These are phyloP conservation scores for Cosmia pyralina DNA, from an alignment of 2,888 invertebrate species.

Conservation along the genomic window DNA sequence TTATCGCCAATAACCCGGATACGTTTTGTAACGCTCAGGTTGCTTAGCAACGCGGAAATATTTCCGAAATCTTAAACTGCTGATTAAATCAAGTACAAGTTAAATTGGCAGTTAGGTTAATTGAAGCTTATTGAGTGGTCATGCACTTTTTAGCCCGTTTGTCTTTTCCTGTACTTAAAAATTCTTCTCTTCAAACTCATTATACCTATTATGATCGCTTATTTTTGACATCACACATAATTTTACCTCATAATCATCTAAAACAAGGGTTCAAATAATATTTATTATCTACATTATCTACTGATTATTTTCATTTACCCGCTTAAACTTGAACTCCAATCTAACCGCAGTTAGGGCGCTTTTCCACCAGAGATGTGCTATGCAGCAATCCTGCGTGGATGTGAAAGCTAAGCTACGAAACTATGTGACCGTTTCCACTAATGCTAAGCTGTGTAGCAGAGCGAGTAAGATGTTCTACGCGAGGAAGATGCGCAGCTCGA, in stretches of 20 bases:
- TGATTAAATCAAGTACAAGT: background rate
- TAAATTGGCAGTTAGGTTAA: background rate
- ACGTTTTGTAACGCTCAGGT: conserved; percentile 1
- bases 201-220: background rate
- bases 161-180: background rate
- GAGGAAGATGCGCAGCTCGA: too few relatives aligned
- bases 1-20: conserved; percentile 53
- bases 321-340: background rate
- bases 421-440: too few relatives aligned
- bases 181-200: background rate
- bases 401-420: too few relatives aligned
- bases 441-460: too few relatives aligned
- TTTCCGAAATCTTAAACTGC: background rate
- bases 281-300: background rate
- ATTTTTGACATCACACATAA: background rate
- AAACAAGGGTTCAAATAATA: background rate
- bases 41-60: background rate
- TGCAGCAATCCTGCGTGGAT: too few relatives aligned
- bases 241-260: background rate
- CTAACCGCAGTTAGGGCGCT: background rate
- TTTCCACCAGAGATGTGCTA: too few relatives aligned
- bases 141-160: background rate
- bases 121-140: background rate
- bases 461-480: too few relatives aligned
- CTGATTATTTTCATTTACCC: background rate